Base-by-base conservation (phyloP, 2,113 vertebrate species). In the Microtus richardsoni region DNA sequence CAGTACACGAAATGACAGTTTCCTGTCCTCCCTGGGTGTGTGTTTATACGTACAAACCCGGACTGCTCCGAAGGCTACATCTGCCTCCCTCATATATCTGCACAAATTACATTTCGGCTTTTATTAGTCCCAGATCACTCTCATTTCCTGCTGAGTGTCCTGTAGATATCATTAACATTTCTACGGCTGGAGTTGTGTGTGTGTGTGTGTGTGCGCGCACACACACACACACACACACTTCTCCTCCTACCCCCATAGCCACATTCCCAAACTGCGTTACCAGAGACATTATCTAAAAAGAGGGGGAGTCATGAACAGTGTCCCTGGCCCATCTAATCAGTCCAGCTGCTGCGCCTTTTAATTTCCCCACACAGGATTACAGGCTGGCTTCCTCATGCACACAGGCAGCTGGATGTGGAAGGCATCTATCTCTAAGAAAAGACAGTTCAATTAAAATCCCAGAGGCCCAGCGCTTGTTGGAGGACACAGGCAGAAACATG, bases 401-500 rank as follows among this genome's bases (percentile, higher is more conserved):
- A n/a, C 0, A 0, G 83, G 96, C 94, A 97, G 96, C 95, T 89
- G 95, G 96, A 90, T 83, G 54, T 1, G 2, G 94, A 93, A 88
- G 95, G 85, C 95, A 96, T 77, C 86, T 87, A 97, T 97, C 97
- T 96, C 30, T 10, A 54, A 77, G 93, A 96, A 97, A 97, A 96
- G 96, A 97, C 19, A 54, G 95, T 95, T 98, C 97, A 97, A 91
- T 96, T 80, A 97, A 98, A 97, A 98, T 1, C 91, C 1, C 8
- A 85, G 79, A 75, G 95, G 93, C 96, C 71, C 36, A 4, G 71
- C 0, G 44, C 21, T 96, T 91, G 95, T 77, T 85, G 91, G 95
- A 96, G 92, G 64, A 93, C 24, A 73, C 70, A 41, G 93, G 92
- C 96, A 95, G 94, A 96, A 86, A 95, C 71, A 7, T 75, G 86